Evolutionary conservation across 2,888 invertebrate genomes (phyloP), one percentile per base, ranked within the genome.

Genomic region (Diachrysia chrysitis): DNA sequence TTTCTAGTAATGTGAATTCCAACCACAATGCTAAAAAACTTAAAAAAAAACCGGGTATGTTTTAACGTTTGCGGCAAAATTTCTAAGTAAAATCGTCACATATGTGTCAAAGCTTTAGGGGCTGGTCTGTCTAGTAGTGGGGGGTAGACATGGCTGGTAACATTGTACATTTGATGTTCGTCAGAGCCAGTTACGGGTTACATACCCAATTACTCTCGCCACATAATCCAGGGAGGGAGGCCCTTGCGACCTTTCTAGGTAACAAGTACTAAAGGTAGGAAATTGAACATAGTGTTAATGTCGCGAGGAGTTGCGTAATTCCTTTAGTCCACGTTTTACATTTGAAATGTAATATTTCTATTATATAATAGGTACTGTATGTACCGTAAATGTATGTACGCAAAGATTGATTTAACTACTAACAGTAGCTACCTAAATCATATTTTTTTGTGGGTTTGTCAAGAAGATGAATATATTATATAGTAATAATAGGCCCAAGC

Each of bases 181-280:
- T 53, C 23, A 16, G 51, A 17, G 48, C 21, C 17, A 19, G 56
- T n/a, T 55, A 64, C 21, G 60, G 53, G 35, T 12, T n/a, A 14
- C 21, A 55, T 29, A 67, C 48, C 55, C 65, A 66, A 75, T 75
- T 75, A 62, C 58, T 54, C 37, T 54, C 58, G 21, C 29, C 65
- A 54, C 59, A 63, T 62, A 62, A 57, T 62, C 37, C n/a, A 19
- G 54, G 19, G 17, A 29, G n/a, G n/a, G n/a, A n/a, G 19, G 29
- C 25, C 35, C 35, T 19, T 29, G 56, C 2, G 23, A 51, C 48
- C 63, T n/a, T 60, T 14, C 9, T 48, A 64, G 58, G 60, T 54
- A 55, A 2, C 32, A 56, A 62, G 37, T 56, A 62, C 75, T 61
- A 32, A n/a, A n/a, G 48, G 10, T 19, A 48, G 17, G 16, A 60